These are phyloP conservation scores for Onychomys leucogaster DNA, from an alignment of 2,797 vertebrate genomes.

Conservation along the genomic window DNA sequence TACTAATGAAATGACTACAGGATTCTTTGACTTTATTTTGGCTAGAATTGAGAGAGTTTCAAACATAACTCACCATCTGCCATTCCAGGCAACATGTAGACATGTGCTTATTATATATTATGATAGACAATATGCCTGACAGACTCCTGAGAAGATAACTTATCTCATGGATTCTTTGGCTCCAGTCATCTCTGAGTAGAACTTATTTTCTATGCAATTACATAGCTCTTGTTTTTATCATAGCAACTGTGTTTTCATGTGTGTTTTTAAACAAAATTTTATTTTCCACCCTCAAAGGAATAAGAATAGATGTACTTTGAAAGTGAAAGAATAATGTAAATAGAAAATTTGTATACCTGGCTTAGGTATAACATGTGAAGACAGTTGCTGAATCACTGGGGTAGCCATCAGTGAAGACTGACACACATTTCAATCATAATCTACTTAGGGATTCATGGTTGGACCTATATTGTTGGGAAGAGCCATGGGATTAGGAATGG, in stretches of 20 bases:
- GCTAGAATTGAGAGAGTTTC: background rate
- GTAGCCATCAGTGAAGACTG: background rate
- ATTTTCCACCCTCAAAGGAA: background rate
- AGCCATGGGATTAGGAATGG: background rate
- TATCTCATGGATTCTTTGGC: background rate
- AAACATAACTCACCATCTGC: background rate
- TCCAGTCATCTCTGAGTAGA: background rate
- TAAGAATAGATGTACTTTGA: background rate
- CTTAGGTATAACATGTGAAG: background rate
- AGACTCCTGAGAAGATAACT: background rate
- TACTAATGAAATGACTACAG: background rate
- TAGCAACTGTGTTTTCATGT: background rate
- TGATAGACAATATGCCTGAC: background rate
- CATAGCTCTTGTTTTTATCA: background rate
- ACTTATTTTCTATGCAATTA: background rate
- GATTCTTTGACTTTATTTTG: constrained; percentile 20
- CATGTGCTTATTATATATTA: background rate
- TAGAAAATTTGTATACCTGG: background rate
- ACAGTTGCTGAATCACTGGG: background rate
- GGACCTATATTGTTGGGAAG: background rate
- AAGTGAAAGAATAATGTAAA: background rate
- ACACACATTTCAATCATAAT: background rate
- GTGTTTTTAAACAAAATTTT: background rate
- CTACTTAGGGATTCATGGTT: background rate
- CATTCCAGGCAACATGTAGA: background rate